Percentiles rank a stretch among this genome's conserved stretches.
phyloP scores from a whole-genome alignment of 2,113 vertebrate species.

The Toxostoma redivivum region DNA sequence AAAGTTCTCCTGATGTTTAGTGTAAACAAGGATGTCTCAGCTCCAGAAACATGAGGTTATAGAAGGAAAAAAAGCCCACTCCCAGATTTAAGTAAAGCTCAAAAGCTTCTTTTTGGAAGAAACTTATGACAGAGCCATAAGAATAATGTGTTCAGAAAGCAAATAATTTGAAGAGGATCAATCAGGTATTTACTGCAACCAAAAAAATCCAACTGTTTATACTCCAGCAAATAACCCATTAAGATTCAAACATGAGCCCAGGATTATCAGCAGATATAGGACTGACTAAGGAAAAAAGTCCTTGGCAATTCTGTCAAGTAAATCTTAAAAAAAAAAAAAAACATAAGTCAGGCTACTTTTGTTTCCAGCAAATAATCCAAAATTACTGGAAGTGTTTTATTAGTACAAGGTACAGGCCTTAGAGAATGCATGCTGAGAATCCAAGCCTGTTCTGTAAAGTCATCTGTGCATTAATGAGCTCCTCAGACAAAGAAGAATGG shows the following conservation, averaged over 20 bases:
- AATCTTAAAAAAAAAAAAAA: conserved; percentile 11
- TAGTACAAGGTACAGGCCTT: not conserved
- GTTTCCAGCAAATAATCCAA: not conserved
- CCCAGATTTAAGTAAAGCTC: not conserved
- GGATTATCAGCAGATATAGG: not conserved
- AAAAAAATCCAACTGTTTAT: not conserved
- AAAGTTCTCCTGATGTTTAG: not conserved
- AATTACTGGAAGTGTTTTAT: not conserved
- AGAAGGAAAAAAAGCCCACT: not conserved
- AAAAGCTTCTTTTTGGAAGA: not conserved
- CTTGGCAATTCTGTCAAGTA: not conserved
- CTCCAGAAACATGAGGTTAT: not conserved
- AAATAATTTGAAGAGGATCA: not conserved
- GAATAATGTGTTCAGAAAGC: not conserved
- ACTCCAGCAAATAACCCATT: not conserved
- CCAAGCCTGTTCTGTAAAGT: not conserved
- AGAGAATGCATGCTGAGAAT: not conserved
- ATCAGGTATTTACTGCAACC: not conserved
- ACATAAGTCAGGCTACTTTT: not conserved
- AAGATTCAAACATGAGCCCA: not conserved
- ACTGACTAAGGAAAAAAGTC: not conserved
- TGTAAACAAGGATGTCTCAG: not conserved
- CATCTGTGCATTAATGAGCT: not conserved
- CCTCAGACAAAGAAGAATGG: not conserved
- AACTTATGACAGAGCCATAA: not conserved